Base-by-base conservation (phyloP, 2,113 vertebrate species). In the Puma concolor region DNA sequence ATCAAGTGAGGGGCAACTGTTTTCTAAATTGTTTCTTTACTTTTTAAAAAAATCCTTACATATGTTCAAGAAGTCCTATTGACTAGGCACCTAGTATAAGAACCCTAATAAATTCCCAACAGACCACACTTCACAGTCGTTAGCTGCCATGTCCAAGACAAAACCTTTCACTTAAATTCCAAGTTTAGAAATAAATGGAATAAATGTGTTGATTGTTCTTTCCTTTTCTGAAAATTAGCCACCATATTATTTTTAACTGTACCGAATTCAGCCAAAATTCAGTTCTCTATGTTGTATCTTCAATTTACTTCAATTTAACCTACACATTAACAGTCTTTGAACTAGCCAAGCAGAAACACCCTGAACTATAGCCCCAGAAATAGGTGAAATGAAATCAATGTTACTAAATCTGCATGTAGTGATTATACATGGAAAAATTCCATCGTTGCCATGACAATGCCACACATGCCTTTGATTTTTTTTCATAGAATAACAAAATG, bases 371-470 rank as follows among this genome's bases (percentile, higher is more conserved):
- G 41, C 64, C 27, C 64, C n/a, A 72, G 63, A 86, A 97, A 95
- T 33, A 94, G 79, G 89, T 94, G 80, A 97, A 98, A 97, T 92
- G 27, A 69, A 72, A 96, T 95, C n/a, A 88, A 31, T 16, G 41
- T 96, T 95, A 90, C 79, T 82, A 98, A 98, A 93, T 63, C 31
- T 67, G 52, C 6, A 87, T 74, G 54, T 84, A 95, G 98, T 94
- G 69, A 92, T 96, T 84, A 97, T 4, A 31, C 83, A 92, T 88
- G 44, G 79, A 83, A 98, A 96, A 98, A 94, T 83, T 79, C 38
- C 92, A 93, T 79, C 1, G 94, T 98, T 98, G 25, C 97, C 96
- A 98, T 98, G 98, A 97, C 80, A 98, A 98, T 97, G 94, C 44
- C 60, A 85, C 3, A 0, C 87, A 91, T 52, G 80, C 88, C 94